phyloP scores from a whole-genome alignment of 2,888 invertebrate species.

The Boloria euphrosyne region DNA sequence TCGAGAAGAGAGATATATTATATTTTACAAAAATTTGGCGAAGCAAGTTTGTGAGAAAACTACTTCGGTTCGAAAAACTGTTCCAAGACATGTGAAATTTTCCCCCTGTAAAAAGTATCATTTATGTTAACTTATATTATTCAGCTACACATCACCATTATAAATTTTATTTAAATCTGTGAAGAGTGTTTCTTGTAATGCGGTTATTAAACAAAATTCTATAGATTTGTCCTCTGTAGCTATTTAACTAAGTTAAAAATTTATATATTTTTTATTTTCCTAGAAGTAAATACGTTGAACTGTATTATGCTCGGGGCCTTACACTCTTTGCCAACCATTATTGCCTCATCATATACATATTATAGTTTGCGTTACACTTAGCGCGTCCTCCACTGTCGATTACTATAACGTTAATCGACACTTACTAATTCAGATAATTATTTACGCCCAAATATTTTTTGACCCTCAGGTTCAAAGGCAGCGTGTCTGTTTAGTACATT shows the following conservation, averaged over 20 bases:
- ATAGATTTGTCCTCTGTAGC: no score
- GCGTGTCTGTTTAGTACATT: no score
- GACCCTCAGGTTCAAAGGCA: no score
- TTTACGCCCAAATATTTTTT: constrained; percentile 24
- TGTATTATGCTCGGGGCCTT: constrained; percentile 36
- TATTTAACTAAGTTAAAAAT: not conserved
- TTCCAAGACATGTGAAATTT: not conserved
- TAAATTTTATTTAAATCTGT: no score
- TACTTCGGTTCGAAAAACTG: not conserved
- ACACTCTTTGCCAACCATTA: constrained; percentile 33
- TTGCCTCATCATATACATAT: constrained; percentile 42
- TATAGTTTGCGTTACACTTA: constrained; percentile 45
- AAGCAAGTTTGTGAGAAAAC: no score
- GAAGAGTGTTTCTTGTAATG: no score
- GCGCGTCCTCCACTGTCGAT: constrained; percentile 46
- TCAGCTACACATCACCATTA: no score
- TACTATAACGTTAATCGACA: constrained; percentile 54
- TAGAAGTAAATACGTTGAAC: not conserved
- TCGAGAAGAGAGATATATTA: no score
- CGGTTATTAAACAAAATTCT: no score
- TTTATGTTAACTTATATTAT: no score
- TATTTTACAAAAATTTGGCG: no score
- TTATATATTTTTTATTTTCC: not conserved
- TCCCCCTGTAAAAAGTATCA: no score
- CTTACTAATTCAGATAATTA: constrained; percentile 60